These are phyloP conservation scores for Caenorhabditis drosophilae DNA, from an alignment of 2,888 invertebrate genomes.

Conservation along the genomic window DNA sequence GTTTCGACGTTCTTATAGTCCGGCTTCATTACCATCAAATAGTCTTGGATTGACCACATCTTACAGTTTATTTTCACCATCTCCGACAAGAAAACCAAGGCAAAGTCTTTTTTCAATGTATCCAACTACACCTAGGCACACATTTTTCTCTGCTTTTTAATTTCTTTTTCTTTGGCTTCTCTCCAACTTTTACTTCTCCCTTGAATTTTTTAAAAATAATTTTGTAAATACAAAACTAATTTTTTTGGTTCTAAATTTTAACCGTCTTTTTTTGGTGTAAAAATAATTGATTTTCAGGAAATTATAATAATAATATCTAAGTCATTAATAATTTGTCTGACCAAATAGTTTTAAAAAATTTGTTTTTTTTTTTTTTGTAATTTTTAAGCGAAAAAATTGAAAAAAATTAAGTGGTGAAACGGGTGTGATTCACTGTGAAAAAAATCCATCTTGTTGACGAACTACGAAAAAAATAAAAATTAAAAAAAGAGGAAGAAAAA, in stretches of 20 bases:
- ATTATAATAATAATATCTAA: too few relatives aligned
- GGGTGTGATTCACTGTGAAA: not conserved
- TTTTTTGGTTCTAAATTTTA: constrained; percentile 8
- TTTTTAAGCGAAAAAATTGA: too few relatives aligned
- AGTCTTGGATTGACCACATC: constrained; percentile 40
- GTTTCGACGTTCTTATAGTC: constrained; percentile 33
- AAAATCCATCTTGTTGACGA: constrained; percentile 1
- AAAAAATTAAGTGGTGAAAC: too few relatives aligned
- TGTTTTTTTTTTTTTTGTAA: too few relatives aligned
- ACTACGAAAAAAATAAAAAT: constrained; percentile 6
- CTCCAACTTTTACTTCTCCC: too few relatives aligned
- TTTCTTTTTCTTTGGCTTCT: too few relatives aligned
- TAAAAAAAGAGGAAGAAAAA: too few relatives aligned
- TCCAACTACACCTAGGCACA: constrained; percentile 47
- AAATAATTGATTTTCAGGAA: too few relatives aligned
- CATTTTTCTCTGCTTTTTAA: constrained; percentile 63
- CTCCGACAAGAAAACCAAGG: constrained; percentile 48
- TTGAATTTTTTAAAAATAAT: too few relatives aligned
- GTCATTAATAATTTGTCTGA: too few relatives aligned
- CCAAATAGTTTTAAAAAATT: too few relatives aligned
- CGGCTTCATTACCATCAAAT: constrained; percentile 23
- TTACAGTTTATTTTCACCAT: constrained; percentile 49
- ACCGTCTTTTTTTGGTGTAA: too few relatives aligned
- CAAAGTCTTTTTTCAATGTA: constrained; percentile 53
- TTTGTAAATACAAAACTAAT: not conserved